Evolutionary conservation across 1,140 invertebrate genomes (phyloP).

Genomic region (Pissodes strobi): DNA sequence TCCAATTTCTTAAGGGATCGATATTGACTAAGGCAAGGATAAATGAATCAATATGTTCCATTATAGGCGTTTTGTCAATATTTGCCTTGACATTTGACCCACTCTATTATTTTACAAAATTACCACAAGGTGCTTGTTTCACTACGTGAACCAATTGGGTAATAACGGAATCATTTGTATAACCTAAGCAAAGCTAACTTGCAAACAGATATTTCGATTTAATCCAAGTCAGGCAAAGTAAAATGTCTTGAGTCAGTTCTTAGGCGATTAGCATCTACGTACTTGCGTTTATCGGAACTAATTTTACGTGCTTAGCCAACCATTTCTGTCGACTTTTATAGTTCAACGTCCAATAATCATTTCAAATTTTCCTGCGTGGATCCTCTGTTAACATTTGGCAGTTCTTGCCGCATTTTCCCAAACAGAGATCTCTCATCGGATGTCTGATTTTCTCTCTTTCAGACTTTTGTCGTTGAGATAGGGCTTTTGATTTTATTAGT

Average conservation of each 20-base stretch:
- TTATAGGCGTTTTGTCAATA: not conserved
- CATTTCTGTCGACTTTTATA: not conserved
- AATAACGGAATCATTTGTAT: not conserved
- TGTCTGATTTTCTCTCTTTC: too few species aligned
- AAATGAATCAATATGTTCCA: not conserved
- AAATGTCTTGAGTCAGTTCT: not conserved
- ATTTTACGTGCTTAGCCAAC: not conserved
- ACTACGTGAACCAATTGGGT: not conserved
- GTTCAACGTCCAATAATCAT: not conserved
- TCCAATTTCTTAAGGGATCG: too few species aligned
- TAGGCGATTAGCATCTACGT: not conserved
- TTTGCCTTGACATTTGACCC: not conserved
- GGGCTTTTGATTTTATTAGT: too few species aligned
- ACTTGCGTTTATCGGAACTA: not conserved
- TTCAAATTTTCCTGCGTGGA: not conserved
- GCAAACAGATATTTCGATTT: not conserved
- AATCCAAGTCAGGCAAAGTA: not conserved
- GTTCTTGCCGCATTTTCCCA: not conserved
- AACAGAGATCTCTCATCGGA: not conserved
- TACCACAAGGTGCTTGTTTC: not conserved
- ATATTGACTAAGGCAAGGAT: not conserved
- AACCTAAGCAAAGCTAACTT: not conserved
- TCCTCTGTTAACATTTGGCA: not conserved
- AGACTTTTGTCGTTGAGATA: too few species aligned
- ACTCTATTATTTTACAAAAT: not conserved